These are phyloP conservation scores for Tamandua tetradactyla DNA, from an alignment of 2,797 vertebrate species.

Conservation along the genomic window DNA sequence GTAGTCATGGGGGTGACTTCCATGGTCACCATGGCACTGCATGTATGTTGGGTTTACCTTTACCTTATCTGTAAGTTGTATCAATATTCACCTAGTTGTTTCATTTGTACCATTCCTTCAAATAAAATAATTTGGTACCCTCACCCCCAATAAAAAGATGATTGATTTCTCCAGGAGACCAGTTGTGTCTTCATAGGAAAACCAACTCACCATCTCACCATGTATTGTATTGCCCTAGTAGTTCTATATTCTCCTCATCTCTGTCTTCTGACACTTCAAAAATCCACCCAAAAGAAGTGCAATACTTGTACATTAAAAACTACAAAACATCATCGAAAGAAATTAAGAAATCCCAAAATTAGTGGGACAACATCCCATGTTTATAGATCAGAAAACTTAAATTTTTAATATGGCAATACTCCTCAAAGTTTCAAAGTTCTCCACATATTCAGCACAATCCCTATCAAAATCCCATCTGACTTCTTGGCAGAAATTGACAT, in stretches of 20 bases:
- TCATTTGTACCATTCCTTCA: no score
- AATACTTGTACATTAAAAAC: background rate
- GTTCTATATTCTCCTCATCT: background rate
- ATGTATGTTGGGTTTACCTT: no score
- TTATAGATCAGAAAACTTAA: background rate
- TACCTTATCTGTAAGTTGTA: no score
- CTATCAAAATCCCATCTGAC: background rate
- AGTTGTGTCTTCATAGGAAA: background rate
- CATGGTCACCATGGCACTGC: no score
- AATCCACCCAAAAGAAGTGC: background rate
- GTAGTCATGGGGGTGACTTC: no score
- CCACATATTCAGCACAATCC: background rate
- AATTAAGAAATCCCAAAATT: background rate
- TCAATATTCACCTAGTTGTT: no score
- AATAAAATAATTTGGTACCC: no score
- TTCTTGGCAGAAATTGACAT: constrained; percentile 2
- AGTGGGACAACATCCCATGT: background rate
- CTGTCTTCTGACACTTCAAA: background rate
- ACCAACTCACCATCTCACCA: background rate
- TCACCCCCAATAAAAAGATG: no score
- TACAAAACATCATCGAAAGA: background rate
- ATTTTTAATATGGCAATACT: background rate
- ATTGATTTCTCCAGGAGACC: background rate
- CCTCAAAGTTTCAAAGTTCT: background rate
- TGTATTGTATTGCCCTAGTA: background rate